These are phyloP conservation scores for Epinephelus fuscoguttatus DNA, from an alignment of 2,113 vertebrate species.

Conservation along the genomic window DNA sequence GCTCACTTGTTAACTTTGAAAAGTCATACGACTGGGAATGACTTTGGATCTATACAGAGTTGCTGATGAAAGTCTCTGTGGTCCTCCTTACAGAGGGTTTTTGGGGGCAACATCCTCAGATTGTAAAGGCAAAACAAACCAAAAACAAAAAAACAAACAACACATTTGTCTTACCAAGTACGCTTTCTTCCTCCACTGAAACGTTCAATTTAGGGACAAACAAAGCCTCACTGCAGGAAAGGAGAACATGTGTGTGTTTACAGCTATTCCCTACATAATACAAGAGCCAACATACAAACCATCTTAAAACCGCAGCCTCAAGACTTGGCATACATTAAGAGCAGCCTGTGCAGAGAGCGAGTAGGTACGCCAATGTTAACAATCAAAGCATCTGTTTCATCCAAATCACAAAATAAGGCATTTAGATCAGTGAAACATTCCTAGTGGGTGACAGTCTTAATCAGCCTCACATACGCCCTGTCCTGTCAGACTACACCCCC, in stretches of 20 bases:
- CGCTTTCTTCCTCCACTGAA: neutral
- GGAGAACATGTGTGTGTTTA: slow-evolving; percentile 15
- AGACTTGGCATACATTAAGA: slow-evolving; percentile 18
- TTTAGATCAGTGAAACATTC: slow-evolving; percentile 52
- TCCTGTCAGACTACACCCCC: slow-evolving; percentile 18
- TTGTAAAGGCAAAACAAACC: slow-evolving; percentile 38
- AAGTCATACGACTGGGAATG: slow-evolving; percentile 9
- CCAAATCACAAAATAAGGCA: slow-evolving; percentile 51
- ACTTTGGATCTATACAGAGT: slow-evolving; percentile 15
- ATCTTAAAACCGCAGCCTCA: neutral
- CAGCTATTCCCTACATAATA: slow-evolving; percentile 8
- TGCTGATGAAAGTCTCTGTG: slow-evolving; percentile 32
- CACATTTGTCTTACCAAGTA: neutral
- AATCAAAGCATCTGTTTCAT: slow-evolving; percentile 44
- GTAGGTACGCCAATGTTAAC: slow-evolving; percentile 7
- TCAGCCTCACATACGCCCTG: slow-evolving; percentile 47
- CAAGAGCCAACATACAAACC: slow-evolving; percentile 9
- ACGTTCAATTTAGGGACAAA: slow-evolving; percentile 54
- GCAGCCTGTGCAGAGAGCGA: slow-evolving; percentile 1
- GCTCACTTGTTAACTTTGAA: slow-evolving; percentile 53
- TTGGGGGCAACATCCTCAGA: slow-evolving; percentile 1
- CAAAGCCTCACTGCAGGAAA: slow-evolving; percentile 17
- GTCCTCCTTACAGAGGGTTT: slow-evolving; percentile 14
- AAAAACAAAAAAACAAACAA: slow-evolving; percentile 23
- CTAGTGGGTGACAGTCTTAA: slow-evolving; percentile 48